These are phyloP conservation scores for Poeciliopsis presidionis DNA, from an alignment of 2,797 vertebrate species.

Conservation along the genomic window DNA sequence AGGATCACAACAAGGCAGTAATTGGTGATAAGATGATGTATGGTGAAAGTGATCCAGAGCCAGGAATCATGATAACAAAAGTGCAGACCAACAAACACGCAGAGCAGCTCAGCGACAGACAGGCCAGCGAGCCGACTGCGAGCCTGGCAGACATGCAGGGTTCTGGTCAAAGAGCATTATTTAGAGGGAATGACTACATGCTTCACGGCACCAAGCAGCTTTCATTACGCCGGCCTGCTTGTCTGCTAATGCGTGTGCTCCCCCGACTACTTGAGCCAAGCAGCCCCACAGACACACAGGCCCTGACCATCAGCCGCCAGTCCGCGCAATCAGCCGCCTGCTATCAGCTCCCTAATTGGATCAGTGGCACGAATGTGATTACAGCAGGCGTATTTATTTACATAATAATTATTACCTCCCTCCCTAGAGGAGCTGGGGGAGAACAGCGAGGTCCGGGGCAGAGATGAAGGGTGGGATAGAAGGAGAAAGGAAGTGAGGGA, in stretches of 20 bases:
- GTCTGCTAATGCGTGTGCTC: conserved; percentile 59
- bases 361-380: conserved; percentile 87
- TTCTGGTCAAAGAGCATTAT: conserved; percentile 74
- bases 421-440: conserved; percentile 77
- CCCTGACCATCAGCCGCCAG: conserved; percentile 82
- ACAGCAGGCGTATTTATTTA: conserved; percentile 88
- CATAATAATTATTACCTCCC: conserved; percentile 88
- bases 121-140: conserved; percentile 43
- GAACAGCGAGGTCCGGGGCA: conserved; percentile 52
- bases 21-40: conserved; percentile 79
- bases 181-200: conserved; percentile 70
- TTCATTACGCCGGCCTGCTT: conserved; percentile 66
- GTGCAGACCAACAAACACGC: conserved; percentile 42
- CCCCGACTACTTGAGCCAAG: conserved; percentile 45
- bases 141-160: conserved; percentile 62
- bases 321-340: conserved; percentile 75
- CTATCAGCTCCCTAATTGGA: conserved; percentile 84
- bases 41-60: conserved; percentile 79
- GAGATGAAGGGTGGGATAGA: conserved; percentile 66
- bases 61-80: conserved; percentile 68
- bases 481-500: conserved; percentile 22
- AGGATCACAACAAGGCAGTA: conserved; percentile 76
- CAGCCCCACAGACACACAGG: conserved; percentile 76
- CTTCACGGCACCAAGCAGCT: conserved; percentile 62
- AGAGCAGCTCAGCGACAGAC: conserved; percentile 43